Evolutionary conservation across 2,888 invertebrate species (phyloP), one percentile per base, ranked within the genome.

Genomic region (Alloscopus bannaensis): DNA sequence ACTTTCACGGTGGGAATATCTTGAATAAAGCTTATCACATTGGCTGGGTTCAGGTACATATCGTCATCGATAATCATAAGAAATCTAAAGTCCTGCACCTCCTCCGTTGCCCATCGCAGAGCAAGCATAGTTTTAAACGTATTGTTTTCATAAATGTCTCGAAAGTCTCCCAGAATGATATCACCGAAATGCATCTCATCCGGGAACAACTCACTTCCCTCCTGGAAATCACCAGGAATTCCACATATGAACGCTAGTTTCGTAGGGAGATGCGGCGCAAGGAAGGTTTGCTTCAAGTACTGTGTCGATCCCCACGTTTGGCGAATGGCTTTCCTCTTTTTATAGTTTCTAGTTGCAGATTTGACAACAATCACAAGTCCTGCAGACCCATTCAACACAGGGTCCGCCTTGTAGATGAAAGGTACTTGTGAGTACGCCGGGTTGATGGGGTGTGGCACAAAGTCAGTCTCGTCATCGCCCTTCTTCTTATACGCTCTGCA

Each of bases 101-200:
- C 71, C 68, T 73, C 81, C 36, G 91, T 89, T 22, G 92, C 91
- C 93, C 95, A 95, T 87, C 94, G 94, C 55, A 95, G 89, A 0
- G 92, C 93, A 91, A 94, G 94, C 4, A 93, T 92, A 87, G 95
- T 94, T 87, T 95, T 95, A 86, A 95, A 93, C 0, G 95, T 95
- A 89, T 95, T 91, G 88, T 95, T 95, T 65, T 92, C 90, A 87
- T 95, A 95, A 0, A 92, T 91, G 88, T 95, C 95, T 47, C 90
- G 84, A 86, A 95, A 95, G 76, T 90, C 92, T 0, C 95, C 95
- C 87, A 94, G 94, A 20, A 95, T 90, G 65, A 95, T 89, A 86
- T 95, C 95, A 0, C 90, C 90, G 86, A 92, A 90, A 0, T 64
- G 20, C 29, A 16, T 29, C 50, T 76, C 76, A 8, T 57, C 40